Evolutionary conservation across 1,140 invertebrate genomes (phyloP).

Genomic region (silkworm (Bombyx mori)): DNA sequence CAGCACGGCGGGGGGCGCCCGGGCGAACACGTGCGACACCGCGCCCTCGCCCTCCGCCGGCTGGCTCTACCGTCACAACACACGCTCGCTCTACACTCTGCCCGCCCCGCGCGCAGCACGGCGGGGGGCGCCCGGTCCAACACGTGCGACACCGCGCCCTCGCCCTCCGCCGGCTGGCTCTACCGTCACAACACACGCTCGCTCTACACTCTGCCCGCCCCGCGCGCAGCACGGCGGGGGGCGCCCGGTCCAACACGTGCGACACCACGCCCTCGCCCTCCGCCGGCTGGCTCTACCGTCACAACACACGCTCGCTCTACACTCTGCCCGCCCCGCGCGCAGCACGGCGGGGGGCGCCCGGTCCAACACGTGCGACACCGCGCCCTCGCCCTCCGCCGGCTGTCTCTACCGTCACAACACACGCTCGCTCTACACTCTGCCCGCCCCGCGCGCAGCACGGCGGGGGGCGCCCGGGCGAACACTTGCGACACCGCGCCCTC

Average conservation of each 20-base stretch:
- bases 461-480: constrained; percentile 87
- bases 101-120: constrained; percentile 76
- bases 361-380: constrained; percentile 75
- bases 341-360: constrained; percentile 89
- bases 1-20: constrained; percentile 89
- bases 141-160: constrained; percentile 40
- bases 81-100: too few species aligned
- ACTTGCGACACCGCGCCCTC: constrained; percentile 41
- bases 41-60: constrained; percentile 10
- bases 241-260: constrained; percentile 81
- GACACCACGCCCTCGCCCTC: constrained; percentile 23
- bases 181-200: constrained; percentile 32
- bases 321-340: constrained; percentile 72
- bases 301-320: constrained; percentile 54
- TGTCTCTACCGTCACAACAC: constrained; percentile 66
- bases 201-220: too few species aligned
- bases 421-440: too few species aligned
- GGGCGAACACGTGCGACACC: constrained; percentile 75
- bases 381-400: constrained; percentile 9
- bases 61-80: constrained; percentile 66
- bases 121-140: constrained; percentile 89
- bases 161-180: constrained; percentile 55
- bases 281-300: background rate
- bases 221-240: constrained; percentile 91
- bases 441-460: constrained; percentile 78